Evolutionary conservation across 2,888 invertebrate genomes (phyloP), one percentile per base, ranked within the genome.

Genomic region (Meliscaeva auricollis): DNA sequence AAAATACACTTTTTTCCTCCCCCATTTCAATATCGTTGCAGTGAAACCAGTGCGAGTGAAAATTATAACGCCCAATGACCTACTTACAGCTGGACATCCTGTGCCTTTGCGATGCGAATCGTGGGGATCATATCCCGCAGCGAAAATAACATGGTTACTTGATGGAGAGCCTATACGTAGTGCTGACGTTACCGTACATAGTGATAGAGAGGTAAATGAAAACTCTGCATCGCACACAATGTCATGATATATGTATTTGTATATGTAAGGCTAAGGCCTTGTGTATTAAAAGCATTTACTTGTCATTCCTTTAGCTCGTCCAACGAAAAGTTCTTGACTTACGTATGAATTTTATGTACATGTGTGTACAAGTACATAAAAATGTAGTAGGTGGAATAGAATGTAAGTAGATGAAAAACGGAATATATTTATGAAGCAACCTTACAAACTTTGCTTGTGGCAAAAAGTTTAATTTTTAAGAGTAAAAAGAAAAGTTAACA

Each of bases 91-190:
- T 7, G 96, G 96, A 7, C 95, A 95, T 89, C 94, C 96, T 84
- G 94, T 96, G 88, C 95, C 95, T 66, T 94, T 96, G 87, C 94
- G 95, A 85, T 97, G 97, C 91, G 96, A 96, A 89, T 95, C 96
- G 48, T 94, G 96, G 91, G 97, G 97, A 41, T 97, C 97, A 62
- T 95, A 95, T 91, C 97, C 97, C 22, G 95, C 96, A 13, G 97
- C 97, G 3, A 96, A 96, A 91, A 94, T 97, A 81, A 94, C 95
- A 89, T 97, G 97, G 97, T 94, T 96, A 87, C 93, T 97, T 88
- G 96, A 96, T 89, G 95, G 94, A 81, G 94, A 94, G 89, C 93
- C 94, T 88, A 94, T 95, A 89, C 93, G 94, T 88, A 94, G 94
- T 89, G 93, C 94, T 66, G 94, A 94, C 88, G 93, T 94, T 80